Base-by-base conservation (phyloP, 2,113 vertebrate genomes). In the Tragelaphus imberbis region DNA sequence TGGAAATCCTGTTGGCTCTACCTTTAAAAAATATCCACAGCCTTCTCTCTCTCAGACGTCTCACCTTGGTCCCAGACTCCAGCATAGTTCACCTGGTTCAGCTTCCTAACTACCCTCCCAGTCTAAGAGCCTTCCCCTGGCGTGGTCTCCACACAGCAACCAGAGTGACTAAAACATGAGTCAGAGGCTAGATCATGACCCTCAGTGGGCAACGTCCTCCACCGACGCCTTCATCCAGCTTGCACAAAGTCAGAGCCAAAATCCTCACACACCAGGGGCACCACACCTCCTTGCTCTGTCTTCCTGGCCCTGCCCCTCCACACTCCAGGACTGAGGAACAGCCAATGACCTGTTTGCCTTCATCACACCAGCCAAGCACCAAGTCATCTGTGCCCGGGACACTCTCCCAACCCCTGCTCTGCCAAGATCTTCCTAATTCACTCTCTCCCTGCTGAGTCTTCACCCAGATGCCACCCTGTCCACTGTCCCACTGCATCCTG, bases 171-270 rank as follows among this genome's bases (percentile, higher is more conserved):
- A 40, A 49, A 44, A 21, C 0, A 6, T 17, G 25, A 85, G 47
- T 79, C 49, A 92, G 36, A 75, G 56, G n/a, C 10, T 7, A 21
- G 36, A 49, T 23, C 23, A 6, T 0, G 0, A 47, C 9, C 7
- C 71, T 80, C 53, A 30, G 1, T 2, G 27, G 65, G 61, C 36
- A 36, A 25, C 10, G 6, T 30, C 49, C 61, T 3, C 1, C 33
- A 16, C 19, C 4, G 2, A 44, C 0, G 6, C 21, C 16, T 21
- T 36, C 1, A 30, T 2, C 59, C n/a, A 11, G 16, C 68, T 53
- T 17, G 14, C 21, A 58, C 28, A 81, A 30, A 15, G 33, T 91
- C 95, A 77, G 25, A 88, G 36, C 10, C 36, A 15, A 77, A 79
- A 49, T 75, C 65, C 25, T 84, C 14, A 10, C 5, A 2, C 12